Evolutionary conservation across 2,113 vertebrate species (phyloP), one percentile per base, ranked within the genome.

Genomic region (Terrapene triunguis): DNA sequence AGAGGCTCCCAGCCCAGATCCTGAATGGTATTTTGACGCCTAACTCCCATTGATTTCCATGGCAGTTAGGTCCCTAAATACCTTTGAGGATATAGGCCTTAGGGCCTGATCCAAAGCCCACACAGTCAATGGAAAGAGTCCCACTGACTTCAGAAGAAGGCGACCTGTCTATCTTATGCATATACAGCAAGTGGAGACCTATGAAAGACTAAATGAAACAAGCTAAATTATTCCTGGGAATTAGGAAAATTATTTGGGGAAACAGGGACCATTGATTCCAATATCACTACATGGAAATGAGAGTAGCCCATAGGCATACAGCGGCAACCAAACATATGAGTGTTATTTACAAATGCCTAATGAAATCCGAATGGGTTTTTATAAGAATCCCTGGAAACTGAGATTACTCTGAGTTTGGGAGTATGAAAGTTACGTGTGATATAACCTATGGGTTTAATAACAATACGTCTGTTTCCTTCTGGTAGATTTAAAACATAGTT

Each of bases 391-490:
- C 53, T 81, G 92, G 86, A 97, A 97, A 94, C 82, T 59, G 84
- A 92, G 59, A 89, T 29, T 96, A 84, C 72, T 87, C 57, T 62
- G 69, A 8, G 48, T 91, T 96, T 96, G 85, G 54, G 72, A 57
- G 88, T 84, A 62, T 47, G 78, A 65, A 55, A 76, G 84, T 95
- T 91, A 90, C 72, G 54, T 6, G 3, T 85, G 76, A 65, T 91
- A 92, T 96, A 96, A 97, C 93, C 96, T 97, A 97, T 97, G 94
- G 59, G 59, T 90, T 97, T 97, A 97, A 98, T 97, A 97, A 97
- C 89, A 96, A 24, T 91, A 96, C 92, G 69, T 89, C 0, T 65
- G 57, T 93, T 96, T 95, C 92, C 92, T 74, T 95, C 74, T 93
- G 94, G 80, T 85, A 97, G 94, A 96, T 96, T 97, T 95, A 97